Evolutionary conservation across 2,888 invertebrate genomes (phyloP).

Genomic region (Stenoptilia bipunctidactyla): DNA sequence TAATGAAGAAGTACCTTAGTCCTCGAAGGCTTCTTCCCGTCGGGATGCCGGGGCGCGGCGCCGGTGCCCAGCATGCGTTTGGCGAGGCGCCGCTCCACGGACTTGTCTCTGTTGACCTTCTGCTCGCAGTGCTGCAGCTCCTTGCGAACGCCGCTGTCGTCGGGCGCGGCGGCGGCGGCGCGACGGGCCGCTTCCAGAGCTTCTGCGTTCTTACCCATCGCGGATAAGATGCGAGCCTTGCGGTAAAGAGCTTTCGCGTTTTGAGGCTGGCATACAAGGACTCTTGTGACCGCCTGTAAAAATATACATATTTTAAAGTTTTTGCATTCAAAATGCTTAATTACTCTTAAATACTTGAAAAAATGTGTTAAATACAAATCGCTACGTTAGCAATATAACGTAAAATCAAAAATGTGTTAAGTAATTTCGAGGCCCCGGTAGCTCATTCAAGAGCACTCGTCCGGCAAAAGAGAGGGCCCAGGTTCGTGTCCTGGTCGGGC

Average conservation of each 20-base stretch:
- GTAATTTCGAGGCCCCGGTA: too few relatives aligned
- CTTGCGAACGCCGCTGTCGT: slow-evolving; percentile 40
- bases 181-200: slow-evolving; percentile 73
- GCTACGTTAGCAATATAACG: too few relatives aligned
- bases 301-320: too few relatives aligned
- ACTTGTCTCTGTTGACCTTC: slow-evolving; percentile 43
- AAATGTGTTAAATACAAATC: too few relatives aligned
- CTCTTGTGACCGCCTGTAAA: slow-evolving; percentile 81
- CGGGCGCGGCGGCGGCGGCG: slow-evolving; percentile 49
- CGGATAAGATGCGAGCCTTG: slow-evolving; percentile 68
- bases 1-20: slow-evolving; percentile 31
- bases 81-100: slow-evolving; percentile 63
- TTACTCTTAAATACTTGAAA: too few relatives aligned
- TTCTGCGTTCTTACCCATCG: slow-evolving; percentile 73
- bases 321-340: too few relatives aligned
- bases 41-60: slow-evolving; percentile 17
- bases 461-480: too few relatives aligned
- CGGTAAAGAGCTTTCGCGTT: slow-evolving; percentile 94
- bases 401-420: too few relatives aligned
- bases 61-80: slow-evolving; percentile 52
- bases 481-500: too few relatives aligned
- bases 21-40: slow-evolving; percentile 49
- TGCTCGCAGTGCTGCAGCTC: slow-evolving; percentile 54
- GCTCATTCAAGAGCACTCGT: too few relatives aligned
- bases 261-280: slow-evolving; percentile 85